Evolutionary conservation across 2,113 vertebrate species (phyloP).

Genomic region (Prochilodus magdalenae): DNA sequence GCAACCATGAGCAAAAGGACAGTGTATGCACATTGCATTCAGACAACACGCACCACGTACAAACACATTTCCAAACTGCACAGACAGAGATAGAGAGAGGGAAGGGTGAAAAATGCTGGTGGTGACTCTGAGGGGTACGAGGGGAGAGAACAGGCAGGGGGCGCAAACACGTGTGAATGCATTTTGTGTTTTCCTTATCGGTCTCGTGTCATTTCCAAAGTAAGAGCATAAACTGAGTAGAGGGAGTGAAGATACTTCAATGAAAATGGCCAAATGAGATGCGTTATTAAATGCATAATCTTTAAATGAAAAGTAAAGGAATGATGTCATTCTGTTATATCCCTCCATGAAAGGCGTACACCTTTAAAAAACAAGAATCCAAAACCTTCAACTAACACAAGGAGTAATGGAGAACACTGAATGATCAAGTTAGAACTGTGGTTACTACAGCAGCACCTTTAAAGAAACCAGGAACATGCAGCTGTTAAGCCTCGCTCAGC

Average conservation of each 20-base stretch:
- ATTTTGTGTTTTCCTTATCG: background rate
- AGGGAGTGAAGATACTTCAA: background rate
- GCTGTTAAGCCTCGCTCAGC: conserved; percentile 39
- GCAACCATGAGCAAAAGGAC: conserved; percentile 17
- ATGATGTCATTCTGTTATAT: background rate
- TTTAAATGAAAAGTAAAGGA: background rate
- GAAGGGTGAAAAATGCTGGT: background rate
- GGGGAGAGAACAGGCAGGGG: conserved; percentile 15
- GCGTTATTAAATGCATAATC: background rate
- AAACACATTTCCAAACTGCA: conserved; percentile 18
- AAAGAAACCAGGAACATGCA: conserved; percentile 44
- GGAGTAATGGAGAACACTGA: conserved; percentile 6
- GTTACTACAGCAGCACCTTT: conserved; percentile 38
- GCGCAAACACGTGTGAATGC: background rate
- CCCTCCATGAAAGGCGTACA: background rate
- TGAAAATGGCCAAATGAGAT: background rate
- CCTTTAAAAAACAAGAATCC: background rate
- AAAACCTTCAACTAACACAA: background rate
- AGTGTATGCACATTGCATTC: conserved; percentile 12
- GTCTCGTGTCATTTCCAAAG: background rate
- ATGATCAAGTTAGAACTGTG: conserved; percentile 25
- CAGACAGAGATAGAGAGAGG: conserved; percentile 9
- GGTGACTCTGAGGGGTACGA: background rate
- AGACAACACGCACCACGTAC: conserved; percentile 20
- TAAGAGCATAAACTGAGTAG: background rate